phyloP scores from a whole-genome alignment of 2,888 invertebrate genomes.

The Melieria omissa region DNA sequence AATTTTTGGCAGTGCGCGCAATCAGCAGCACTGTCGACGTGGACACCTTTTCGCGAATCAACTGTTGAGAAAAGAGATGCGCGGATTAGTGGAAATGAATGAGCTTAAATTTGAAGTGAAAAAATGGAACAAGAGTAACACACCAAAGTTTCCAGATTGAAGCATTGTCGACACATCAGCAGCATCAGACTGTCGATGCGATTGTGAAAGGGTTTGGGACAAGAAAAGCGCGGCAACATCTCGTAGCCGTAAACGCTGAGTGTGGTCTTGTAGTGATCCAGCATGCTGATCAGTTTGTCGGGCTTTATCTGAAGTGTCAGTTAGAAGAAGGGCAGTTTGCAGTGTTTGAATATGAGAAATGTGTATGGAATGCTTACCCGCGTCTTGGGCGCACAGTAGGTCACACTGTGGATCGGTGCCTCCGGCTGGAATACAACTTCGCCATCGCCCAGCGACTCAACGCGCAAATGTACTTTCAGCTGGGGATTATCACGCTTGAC shows the following conservation, averaged over 20 bases:
- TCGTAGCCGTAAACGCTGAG: conserved; percentile 76
- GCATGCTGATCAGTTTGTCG: conserved; percentile 69
- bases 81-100: too few relatives aligned
- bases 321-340: background rate
- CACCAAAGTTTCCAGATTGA: conserved; percentile 76
- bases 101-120: background rate
- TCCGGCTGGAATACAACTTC: conserved; percentile 75
- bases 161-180: conserved; percentile 75
- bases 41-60: conserved; percentile 80
- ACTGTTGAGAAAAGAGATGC: conserved; percentile 63
- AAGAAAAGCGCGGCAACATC: conserved; percentile 74
- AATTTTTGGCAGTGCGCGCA: conserved; percentile 73
- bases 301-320: conserved; percentile 65
- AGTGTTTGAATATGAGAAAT: background rate
- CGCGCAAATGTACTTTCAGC: conserved; percentile 76
- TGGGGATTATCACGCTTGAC: conserved; percentile 71
- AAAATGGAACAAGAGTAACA: conserved; percentile 45
- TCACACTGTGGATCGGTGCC: conserved; percentile 76
- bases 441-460: conserved; percentile 72
- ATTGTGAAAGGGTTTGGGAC: conserved; percentile 75
- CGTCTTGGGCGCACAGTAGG: conserved; percentile 74
- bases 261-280: conserved; percentile 73
- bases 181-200: conserved; percentile 77
- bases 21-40: conserved; percentile 80
- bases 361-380: conserved; percentile 65